Evolutionary conservation across 2,797 vertebrate genomes (phyloP).

Genomic region (Cossypha caffra): DNA sequence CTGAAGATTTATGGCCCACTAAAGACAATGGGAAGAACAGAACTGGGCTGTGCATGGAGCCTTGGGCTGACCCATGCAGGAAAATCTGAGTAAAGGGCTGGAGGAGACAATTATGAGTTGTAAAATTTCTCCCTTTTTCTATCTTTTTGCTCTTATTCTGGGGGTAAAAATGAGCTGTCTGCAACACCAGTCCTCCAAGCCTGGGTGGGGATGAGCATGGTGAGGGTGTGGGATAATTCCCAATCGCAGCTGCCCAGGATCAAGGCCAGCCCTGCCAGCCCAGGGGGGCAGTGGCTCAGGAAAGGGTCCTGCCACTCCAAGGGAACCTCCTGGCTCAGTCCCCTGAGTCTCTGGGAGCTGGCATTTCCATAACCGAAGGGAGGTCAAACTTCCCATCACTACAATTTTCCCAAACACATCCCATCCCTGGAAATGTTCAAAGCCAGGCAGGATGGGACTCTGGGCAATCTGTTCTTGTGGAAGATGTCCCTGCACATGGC

Average conservation of each 20-base stretch:
- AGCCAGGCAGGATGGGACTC: background rate
- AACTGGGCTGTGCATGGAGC: background rate
- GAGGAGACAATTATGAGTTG: background rate
- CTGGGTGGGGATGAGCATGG: background rate
- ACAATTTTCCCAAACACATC: background rate
- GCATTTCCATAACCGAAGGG: background rate
- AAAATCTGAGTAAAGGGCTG: background rate
- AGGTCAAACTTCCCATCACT: background rate
- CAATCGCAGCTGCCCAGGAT: background rate
- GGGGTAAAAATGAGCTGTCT: background rate
- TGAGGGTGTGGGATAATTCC: background rate
- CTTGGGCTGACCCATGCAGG: background rate
- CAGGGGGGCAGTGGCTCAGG: background rate
- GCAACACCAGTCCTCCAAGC: background rate
- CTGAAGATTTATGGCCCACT: background rate
- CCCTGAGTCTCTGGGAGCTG: fast-evolving
- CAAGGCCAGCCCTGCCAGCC: fast-evolving
- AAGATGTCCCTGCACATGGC: background rate
- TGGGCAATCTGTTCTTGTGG: background rate
- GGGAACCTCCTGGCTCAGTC: background rate
- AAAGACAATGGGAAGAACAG: background rate
- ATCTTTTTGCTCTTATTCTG: background rate
- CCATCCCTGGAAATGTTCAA: background rate
- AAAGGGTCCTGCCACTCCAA: background rate
- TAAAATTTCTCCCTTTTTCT: background rate